A percentile compares a stretch with the other conserved stretches of the same genome.
phyloP scores from a whole-genome alignment of 2,797 vertebrate genomes.

The Rhinatrema bivittatum region DNA sequence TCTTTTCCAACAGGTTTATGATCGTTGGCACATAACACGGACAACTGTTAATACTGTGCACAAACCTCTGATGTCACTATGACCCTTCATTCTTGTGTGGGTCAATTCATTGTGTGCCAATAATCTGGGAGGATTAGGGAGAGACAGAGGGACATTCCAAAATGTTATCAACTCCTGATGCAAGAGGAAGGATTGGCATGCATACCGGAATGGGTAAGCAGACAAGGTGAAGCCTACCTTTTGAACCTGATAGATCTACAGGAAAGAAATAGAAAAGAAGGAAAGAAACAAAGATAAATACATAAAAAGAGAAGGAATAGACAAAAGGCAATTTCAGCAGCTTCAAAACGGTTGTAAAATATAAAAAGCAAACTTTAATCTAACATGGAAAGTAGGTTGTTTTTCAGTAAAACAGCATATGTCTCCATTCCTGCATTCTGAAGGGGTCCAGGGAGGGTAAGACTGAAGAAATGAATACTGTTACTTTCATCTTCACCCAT shows the following conservation, averaged over 20 bases:
- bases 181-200: neutral
- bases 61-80: too few relatives aligned
- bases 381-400: rapidly evolving
- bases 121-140: too few relatives aligned
- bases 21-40: too few relatives aligned
- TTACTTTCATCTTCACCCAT: too few relatives aligned
- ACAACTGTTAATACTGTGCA: too few relatives aligned
- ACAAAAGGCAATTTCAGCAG: slow-evolving; percentile 27
- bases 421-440: too few relatives aligned
- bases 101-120: too few relatives aligned
- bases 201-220: neutral
- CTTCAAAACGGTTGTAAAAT: slow-evolving; percentile 9
- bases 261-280: slow-evolving; percentile 14
- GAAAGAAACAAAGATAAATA: slow-evolving; percentile 20
- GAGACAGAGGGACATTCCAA: too few relatives aligned
- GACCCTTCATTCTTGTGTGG: too few relatives aligned
- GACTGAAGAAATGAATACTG: too few relatives aligned
- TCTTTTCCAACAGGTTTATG: too few relatives aligned
- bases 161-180: neutral
- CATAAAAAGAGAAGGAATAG: slow-evolving; percentile 9
- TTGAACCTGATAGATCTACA: slow-evolving; percentile 82
- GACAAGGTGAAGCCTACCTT: slow-evolving; percentile 68
- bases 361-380: neutral
- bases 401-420: neutral
- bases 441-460: too few relatives aligned